phyloP scores from a whole-genome alignment of 2,888 invertebrate species.

The Torymus aiolomorphi region DNA sequence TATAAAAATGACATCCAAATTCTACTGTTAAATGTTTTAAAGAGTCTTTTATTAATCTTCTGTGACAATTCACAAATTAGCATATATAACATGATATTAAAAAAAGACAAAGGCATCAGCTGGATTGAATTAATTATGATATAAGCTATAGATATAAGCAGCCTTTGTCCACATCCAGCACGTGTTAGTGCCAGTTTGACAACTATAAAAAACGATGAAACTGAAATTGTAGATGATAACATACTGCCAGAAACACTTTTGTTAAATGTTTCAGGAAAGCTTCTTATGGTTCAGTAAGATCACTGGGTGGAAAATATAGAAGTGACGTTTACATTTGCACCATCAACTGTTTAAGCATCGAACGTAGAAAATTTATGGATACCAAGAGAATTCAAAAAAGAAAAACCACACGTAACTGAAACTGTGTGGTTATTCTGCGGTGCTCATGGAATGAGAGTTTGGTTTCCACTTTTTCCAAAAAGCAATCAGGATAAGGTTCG shows the following conservation, averaged over 20 bases:
- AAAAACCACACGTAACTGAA: no score
- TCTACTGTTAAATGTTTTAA: slow-evolving; percentile 88
- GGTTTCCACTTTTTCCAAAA: no score
- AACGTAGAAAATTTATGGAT: slow-evolving; percentile 99
- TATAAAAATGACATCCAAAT: slow-evolving; percentile 91
- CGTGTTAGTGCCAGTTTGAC: no score
- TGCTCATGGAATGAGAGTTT: no score
- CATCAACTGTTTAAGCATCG: slow-evolving; percentile 93
- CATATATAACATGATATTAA: slow-evolving; percentile 81
- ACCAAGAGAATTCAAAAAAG: no score
- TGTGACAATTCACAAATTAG: slow-evolving; percentile 89
- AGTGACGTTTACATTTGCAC: slow-evolving; percentile 77
- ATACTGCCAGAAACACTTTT: slow-evolving; percentile 84
- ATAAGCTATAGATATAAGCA: slow-evolving; percentile 87
- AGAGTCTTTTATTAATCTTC: slow-evolving; percentile 91
- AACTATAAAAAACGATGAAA: no score
- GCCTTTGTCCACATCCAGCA: no score
- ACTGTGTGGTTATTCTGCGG: no score
- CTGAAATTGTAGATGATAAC: slow-evolving; percentile 78
- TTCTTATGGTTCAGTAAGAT: slow-evolving; percentile 94
- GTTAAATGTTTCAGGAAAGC: slow-evolving; percentile 95
- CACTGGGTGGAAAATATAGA: slow-evolving; percentile 71
- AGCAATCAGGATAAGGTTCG: slow-evolving; percentile 84
- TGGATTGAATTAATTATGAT: slow-evolving; percentile 77
- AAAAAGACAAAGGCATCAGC: slow-evolving; percentile 77